Base-by-base conservation (phyloP, 2,113 vertebrate genomes). In the Nyctereutes procyonoides region DNA sequence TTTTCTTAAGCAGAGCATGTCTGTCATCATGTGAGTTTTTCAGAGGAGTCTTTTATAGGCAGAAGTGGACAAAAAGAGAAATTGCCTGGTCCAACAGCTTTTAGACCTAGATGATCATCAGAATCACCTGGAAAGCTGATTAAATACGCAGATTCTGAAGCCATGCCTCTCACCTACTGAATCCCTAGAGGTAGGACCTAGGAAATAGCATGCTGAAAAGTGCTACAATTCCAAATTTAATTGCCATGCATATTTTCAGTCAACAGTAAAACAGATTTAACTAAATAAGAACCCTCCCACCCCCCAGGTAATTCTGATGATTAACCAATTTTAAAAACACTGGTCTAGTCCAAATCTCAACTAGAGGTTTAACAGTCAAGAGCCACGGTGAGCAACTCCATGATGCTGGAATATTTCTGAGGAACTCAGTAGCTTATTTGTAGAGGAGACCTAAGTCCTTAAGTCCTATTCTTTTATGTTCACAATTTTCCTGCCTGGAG, bases 291-390 rank as follows among this genome's bases (percentile, higher is more conserved):
- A 55, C 13, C 14, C 30, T 30, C 73, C 56, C 56, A 11, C 13
- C 24, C 5, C 11, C 2, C 43, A 60, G 43, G 62, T 32, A 19
- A 85, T 88, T 96, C 24, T 84, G 32, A 56, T 87, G n/a, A 88
- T 53, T 74, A 93, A 67, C 38, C 9, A 95, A 32, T 69, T 95
- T 87, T 95, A 3, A 93, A 93, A 97, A 90, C 16, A 96, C 22
- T 85, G 3, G 20, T 71, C 43, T 82, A 76, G 24, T 69, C 5
- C 58, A 84, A 65, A 56, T 88, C 69, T 48, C 24, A 69, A 85
- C 71, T 58, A 94, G 73, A 88, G 20, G 83, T 79, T 51, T 81
- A 38, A n/a, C 19, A 63, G 28, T 88, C 28, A 95, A 43, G 16
- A 56, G 13, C 35, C 43, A 93, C 48, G 71, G 2, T 60, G 88